A percentile compares a stretch with the other conserved stretches of the same genome.
These are phyloP conservation scores for Trichonephila inaurata DNA, from an alignment of 1,140 invertebrate species.

Conservation along the genomic window DNA sequence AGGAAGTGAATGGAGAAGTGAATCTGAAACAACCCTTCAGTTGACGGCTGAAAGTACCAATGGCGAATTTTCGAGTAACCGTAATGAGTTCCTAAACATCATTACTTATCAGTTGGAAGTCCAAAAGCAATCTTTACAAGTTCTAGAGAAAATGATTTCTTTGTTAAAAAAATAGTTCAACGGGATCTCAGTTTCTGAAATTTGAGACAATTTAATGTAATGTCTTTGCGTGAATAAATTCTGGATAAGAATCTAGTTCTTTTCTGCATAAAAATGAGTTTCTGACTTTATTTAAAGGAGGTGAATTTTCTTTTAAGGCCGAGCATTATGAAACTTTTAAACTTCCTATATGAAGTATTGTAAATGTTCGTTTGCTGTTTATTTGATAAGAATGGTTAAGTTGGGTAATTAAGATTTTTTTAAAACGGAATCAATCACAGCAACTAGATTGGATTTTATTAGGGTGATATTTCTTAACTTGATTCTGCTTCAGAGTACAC, in stretches of 20 bases:
- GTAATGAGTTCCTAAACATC: neutral
- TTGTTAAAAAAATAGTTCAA: neutral
- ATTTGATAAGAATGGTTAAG: too few species aligned
- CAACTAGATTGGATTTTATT: too few species aligned
- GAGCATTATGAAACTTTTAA: too few species aligned
- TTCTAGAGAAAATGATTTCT: slow-evolving; percentile 45
- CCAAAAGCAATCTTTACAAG: neutral
- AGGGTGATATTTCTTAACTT: too few species aligned
- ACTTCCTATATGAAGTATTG: too few species aligned
- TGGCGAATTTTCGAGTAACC: neutral
- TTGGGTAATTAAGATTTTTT: too few species aligned
- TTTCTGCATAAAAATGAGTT: too few species aligned
- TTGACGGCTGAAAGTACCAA: neutral
- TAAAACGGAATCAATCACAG: too few species aligned
- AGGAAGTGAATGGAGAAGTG: neutral
- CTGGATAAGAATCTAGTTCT: neutral
- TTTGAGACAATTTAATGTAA: neutral
- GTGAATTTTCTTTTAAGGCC: too few species aligned
- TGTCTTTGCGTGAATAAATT: neutral
- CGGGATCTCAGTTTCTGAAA: neutral
- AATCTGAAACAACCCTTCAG: neutral
- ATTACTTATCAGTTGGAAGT: slow-evolving; percentile 13
- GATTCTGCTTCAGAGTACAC: too few species aligned
- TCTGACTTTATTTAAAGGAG: too few species aligned
- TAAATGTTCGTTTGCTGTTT: too few species aligned